A percentile compares a stretch with the other conserved stretches of the same genome.
Conservation (phyloP, 2,113 vertebrate genomes). For the Propithecus coquereli region DNA sequence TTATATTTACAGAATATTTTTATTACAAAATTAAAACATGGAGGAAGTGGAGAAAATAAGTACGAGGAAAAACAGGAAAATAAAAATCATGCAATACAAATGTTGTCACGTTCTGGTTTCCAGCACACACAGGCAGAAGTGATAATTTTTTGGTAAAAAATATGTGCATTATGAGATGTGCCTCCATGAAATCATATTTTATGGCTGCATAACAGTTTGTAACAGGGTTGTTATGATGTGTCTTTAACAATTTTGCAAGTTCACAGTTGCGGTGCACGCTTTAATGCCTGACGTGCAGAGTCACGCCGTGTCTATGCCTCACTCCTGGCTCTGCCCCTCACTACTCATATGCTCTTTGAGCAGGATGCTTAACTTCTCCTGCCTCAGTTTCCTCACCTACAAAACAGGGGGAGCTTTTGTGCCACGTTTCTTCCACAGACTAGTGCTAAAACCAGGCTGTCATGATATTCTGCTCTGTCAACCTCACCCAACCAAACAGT, state of each 20-base stretch:
- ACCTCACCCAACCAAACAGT: not conserved
- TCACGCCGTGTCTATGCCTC: no score
- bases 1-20: not conserved
- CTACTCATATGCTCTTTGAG: not conserved
- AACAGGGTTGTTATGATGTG: not conserved
- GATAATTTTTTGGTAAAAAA: not conserved
- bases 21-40: not conserved
- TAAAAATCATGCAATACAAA: not conserved
- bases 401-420: not conserved
- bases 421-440: not conserved
- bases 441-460: accelerated
- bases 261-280: not conserved
- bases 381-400: not conserved
- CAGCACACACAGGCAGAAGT: not conserved
- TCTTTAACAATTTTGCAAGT: not conserved
- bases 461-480: not conserved
- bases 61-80: not conserved
- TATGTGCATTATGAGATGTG: not conserved
- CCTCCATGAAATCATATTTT: not conserved
- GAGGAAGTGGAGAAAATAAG: not conserved
- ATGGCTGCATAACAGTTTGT: no score
- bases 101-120: not conserved
- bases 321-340: not conserved
- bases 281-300: not conserved
- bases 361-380: not conserved